Percentiles rank a stretch among this genome's conserved stretches.
Conservation (phyloP, 1,140 invertebrate species). For the Drosophila funebris region DNA sequence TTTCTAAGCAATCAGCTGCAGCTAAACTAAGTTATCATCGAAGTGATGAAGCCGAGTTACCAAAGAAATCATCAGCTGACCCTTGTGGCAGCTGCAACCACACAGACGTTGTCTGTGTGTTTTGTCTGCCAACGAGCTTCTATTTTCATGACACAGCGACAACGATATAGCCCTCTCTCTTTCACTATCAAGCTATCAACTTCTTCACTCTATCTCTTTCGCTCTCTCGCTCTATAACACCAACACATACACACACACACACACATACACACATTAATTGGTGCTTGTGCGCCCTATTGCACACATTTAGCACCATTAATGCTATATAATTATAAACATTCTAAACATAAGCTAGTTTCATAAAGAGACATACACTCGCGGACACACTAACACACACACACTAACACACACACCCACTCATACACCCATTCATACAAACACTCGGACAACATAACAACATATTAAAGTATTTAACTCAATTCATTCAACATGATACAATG, state of each 20-base stretch:
- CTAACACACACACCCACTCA: neutral
- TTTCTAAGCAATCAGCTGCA: constrained; percentile 28
- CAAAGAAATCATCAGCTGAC: neutral
- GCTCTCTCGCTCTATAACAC: neutral
- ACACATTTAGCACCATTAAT: constrained; percentile 9
- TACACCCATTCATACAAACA: neutral
- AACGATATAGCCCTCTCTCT: neutral
- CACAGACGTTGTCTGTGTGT: neutral
- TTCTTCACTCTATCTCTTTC: neutral
- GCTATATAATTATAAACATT: constrained; percentile 15
- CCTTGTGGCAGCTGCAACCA: neutral
- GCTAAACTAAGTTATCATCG: neutral
- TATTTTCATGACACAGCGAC: no score
- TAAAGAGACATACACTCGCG: neutral
- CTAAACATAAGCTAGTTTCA: constrained; percentile 16
- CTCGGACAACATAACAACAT: neutral
- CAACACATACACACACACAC: neutral
- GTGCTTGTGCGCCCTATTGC: constrained; percentile 16
- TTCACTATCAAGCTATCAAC: neutral
- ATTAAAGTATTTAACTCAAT: constrained; percentile 12
- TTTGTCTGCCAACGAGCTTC: no score
- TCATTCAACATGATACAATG: constrained; percentile 20
- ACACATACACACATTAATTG: neutral
- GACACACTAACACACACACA: neutral
- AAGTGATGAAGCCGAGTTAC: neutral